Base-by-base conservation (phyloP, 1,140 invertebrate species). In the Meloidogyne hapla region DNA sequence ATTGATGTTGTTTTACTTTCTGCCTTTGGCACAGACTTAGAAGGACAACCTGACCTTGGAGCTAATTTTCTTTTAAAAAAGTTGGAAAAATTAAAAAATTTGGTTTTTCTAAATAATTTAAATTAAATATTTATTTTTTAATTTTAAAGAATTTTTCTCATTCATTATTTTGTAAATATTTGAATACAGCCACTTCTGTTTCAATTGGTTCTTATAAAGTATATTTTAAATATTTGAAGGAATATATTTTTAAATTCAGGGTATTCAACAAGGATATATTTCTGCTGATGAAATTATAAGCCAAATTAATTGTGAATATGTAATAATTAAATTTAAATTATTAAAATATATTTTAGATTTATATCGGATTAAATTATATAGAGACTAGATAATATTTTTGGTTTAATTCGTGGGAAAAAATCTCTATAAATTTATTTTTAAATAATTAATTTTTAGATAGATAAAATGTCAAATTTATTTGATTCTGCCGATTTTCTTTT, bases 21-120 rank as follows among this genome's bases (percentile, higher is more conserved):
- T 0, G 92, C 92, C 1, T 88, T 96, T 62, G 94, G 94, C 0
- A 89, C 91, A 64, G 93, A 94, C 87, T 84, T 28, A 23, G 26
- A 12, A 56, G 70, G 10, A n/a, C 38, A 76, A 73, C n/a, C 42
- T 21, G 69, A 72, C 42, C 1, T 72, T 56, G 70, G 63, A 6
- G 48, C 26, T 23, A 21, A n/a, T 25, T 56, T 33, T 28, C 70
- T 56, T n/a, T 76, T 76, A 62, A 40, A 79, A 56, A 25, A 26
- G 61, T 33, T 45, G 18, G 56, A 79, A 48, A 66, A 74, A 66
- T 28, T 40, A 21, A 25, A 79, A 21, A 66, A 42, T 33, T 18
- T 79, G 64, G 74, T 74, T 62, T 15, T 45, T 42, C 21, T 75
- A 69, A 74, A 77, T 66, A n/a, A 21, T 12, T 48, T 28, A 71